Evolutionary conservation across 2,888 invertebrate genomes (phyloP), one percentile per base, ranked within the genome.

Genomic region (Ophion slaviceki): DNA sequence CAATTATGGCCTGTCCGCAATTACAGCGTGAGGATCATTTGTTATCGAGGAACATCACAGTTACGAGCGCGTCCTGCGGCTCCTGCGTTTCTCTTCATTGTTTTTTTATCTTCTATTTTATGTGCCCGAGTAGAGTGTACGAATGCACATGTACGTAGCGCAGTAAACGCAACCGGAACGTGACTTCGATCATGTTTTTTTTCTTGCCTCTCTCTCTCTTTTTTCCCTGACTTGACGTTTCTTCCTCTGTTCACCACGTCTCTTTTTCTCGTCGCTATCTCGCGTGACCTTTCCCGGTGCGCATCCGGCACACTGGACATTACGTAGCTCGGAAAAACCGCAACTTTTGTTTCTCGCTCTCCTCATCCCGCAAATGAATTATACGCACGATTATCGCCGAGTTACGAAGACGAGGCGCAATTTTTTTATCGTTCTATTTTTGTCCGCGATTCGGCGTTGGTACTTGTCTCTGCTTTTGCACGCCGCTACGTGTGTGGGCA

Each of bases 211-310:
- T 24, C 24, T 3, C 40, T 1, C 59, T 14, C 36, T 24, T 40
- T 17, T 77, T 67, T 62, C 5, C 53, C 53, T 5, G 53, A 53
- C 53, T 53, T 17, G 53, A 17, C 14, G 53, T 14, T 14, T 53
- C 53, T 53, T 53, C 53, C 53, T 53, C 72, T 81, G 28, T 40
- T 8, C 0, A 6, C 8, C 40, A 1, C 40, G 80, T 57, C 61
- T 57, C 20, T 47, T 67, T 62, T n/a, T 75, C 53, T 84, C 66
- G n/a, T 75, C 76, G 67, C 82, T 74, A 68, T 68, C 53, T 84
- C 74, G 79, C 86, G 70, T 82, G 80, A 84, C 84, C 74, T 84
- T 78, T 74, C 28, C 10, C 2, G n/a, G 61, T 7, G 45, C 24
- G 68, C 67, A 82, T 78, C 86, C 80, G 82, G 70, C 78, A 79